A percentile compares a stretch with the other conserved stretches of the same genome.
These are phyloP conservation scores for Pocillopora grandis DNA, from an alignment of 92 coral and sea anemone species.

Conservation along the genomic window DNA sequence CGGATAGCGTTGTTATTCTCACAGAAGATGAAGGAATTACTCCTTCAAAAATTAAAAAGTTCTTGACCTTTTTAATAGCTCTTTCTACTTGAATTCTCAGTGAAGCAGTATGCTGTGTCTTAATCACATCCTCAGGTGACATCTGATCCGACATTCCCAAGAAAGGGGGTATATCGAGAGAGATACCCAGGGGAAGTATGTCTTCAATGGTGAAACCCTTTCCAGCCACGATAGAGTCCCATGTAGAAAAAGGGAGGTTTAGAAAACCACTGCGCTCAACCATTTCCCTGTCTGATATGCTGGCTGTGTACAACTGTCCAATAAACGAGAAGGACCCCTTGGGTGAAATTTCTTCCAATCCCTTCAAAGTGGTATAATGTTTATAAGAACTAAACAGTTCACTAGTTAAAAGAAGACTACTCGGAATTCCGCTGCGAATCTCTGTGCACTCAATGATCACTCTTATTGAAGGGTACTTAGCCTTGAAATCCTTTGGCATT, in stretches of 20 bases:
- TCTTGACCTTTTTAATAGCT: conserved; percentile 35
- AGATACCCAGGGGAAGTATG: conserved; percentile 54
- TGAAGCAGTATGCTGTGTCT: conserved; percentile 47
- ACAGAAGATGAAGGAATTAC: neutral
- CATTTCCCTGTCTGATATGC: conserved; percentile 70
- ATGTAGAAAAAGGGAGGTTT: conserved; percentile 16
- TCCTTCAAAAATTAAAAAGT: conserved; percentile 23
- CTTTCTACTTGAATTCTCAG: conserved; percentile 56
- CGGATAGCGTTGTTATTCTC: no score
- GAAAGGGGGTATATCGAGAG: conserved; percentile 62
- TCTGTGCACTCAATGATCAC: conserved; percentile 48
- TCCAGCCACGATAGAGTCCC: conserved; percentile 54
- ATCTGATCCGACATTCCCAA: conserved; percentile 56
- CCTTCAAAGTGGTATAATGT: conserved; percentile 25
- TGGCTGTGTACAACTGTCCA: conserved; percentile 50
- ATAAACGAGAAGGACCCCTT: conserved; percentile 41
- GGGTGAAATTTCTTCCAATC: conserved; percentile 17
- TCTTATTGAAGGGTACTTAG: conserved; percentile 35
- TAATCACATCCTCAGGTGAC: conserved; percentile 57
- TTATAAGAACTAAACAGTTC: conserved; percentile 53
- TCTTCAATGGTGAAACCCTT: conserved; percentile 57
- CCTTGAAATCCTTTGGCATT: conserved; percentile 46
- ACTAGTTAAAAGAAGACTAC: conserved; percentile 41
- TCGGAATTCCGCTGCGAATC: conserved; percentile 42
- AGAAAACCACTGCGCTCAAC: conserved; percentile 52